A percentile compares a stretch with the other conserved stretches of the same genome.
Evolutionary conservation across 2,888 invertebrate genomes (phyloP).

Genomic region (Myopa testacea): DNA sequence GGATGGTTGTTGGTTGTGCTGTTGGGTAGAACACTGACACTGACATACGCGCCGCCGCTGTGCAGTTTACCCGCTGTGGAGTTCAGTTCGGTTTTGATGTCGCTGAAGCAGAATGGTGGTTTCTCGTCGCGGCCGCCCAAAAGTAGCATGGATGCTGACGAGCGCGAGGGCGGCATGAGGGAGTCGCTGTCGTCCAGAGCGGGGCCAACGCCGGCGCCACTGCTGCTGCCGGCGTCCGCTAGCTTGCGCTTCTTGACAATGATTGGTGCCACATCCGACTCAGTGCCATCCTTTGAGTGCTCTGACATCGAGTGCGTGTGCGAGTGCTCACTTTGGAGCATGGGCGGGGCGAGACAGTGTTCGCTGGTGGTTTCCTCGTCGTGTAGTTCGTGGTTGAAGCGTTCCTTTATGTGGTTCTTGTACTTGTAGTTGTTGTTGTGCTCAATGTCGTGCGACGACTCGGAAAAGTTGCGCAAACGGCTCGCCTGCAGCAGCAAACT

Average conservation of each 20-base stretch:
- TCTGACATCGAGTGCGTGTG: slow-evolving; percentile 63
- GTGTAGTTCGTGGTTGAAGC: slow-evolving; percentile 75
- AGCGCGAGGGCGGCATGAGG: slow-evolving; percentile 41
- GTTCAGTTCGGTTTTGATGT: slow-evolving; percentile 63
- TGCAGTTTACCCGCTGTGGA: slow-evolving; percentile 43
- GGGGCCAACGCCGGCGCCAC: slow-evolving; percentile 36
- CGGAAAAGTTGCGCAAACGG: slow-evolving; percentile 67
- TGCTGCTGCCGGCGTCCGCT: slow-evolving; percentile 43
- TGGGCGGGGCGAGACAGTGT: slow-evolving; percentile 59
- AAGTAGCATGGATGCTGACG: slow-evolving; percentile 45
- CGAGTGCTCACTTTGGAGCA: slow-evolving; percentile 64
- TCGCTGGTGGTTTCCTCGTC: slow-evolving; percentile 69
- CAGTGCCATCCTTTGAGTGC: slow-evolving; percentile 66
- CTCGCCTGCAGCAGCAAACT: slow-evolving; percentile 56
- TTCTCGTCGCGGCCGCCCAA: slow-evolving; percentile 54
- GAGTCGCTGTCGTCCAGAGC: slow-evolving; percentile 44
- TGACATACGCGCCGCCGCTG: slow-evolving; percentile 24
- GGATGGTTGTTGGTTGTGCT: slow-evolving; percentile 52
- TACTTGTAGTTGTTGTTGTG: slow-evolving; percentile 83
- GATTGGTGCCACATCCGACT: slow-evolving; percentile 64
- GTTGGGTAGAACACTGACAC: slow-evolving; percentile 40
- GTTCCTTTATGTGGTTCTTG: slow-evolving; percentile 92
- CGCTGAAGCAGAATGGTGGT: slow-evolving; percentile 57
- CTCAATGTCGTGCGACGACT: slow-evolving; percentile 68
- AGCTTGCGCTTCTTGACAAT: slow-evolving; percentile 65